Evolutionary conservation across 2,797 vertebrate genomes (phyloP), one percentile per base, ranked within the genome.

Genomic region (Pipistrellus pygmaeus): DNA sequence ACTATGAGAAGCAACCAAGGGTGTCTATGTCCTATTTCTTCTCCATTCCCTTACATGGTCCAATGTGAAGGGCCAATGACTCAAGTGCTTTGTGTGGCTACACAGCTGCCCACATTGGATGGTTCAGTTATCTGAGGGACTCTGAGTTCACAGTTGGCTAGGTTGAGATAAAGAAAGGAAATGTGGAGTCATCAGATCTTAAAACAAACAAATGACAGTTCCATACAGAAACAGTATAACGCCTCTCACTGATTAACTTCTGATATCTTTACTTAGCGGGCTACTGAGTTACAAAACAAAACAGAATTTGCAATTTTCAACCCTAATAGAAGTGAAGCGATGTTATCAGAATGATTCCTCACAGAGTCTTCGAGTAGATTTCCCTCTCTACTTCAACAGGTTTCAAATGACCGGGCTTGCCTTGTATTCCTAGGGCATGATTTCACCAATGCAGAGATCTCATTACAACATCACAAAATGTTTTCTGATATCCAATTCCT

Each of bases 391-490:
- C 83, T 21, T 84, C 71, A 83, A 57, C 48, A 30, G 44, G 94
- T 89, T 95, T 95, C 92, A 87, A 92, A 93, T 96, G 91, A 94
- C 57, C 95, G 77, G 57, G 41, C 87, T 64, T 92, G 66, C 69
- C 92, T 71, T 96, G 93, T 94, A 72, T 92, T 91, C 93, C 71
- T 18, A 32, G 88, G 90, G 85, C 90, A 94, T 5, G 75, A 90
- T 88, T 93, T 60, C 62, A 95, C 68, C 41, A 60, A 35, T 82
- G 71, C 51, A 6, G 44, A 95, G 95, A 96, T 97, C 95, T 95
- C 55, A 75, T 97, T 96, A 97, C 96, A 91, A 85, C 82, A 92
- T 82, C 88, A 86, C 64, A 85, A 85, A 96, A 93, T 94, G 94
- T 85, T 96, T 96, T 78, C 93, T 95, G 88, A 83, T 94, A 97